Base-by-base conservation (phyloP, 2,888 invertebrate species). In the Lomographa bimaculata region DNA sequence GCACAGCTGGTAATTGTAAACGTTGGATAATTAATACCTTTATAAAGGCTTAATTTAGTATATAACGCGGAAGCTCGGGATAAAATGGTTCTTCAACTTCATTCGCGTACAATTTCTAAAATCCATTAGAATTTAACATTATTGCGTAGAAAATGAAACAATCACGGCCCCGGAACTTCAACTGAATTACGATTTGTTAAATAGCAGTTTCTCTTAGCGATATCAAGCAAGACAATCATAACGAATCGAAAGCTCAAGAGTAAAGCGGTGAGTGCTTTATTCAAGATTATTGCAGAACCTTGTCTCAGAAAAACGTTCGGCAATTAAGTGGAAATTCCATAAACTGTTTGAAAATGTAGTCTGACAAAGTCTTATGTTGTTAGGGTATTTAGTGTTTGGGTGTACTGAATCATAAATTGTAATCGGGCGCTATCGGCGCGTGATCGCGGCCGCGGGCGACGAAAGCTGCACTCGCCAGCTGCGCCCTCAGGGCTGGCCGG, bases 391-490 rank as follows among this genome's bases (percentile, higher is more conserved):
- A 4, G 8, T 11, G 4, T 8, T 0, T 16, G 12, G 17, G 33
- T 21, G 33, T 18, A 21, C 10, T 21, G 7, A 32, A 4, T 27
- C 28, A 23, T 40, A 28, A 27, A 28, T 33, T 8, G 38, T 39
- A 32, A 26, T 39, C 32, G 25, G 16, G 7, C 18, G 7, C 21
- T 33, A 33, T 39, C 32, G 10, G n/a, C 10, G 29, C 14, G 17
- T 6, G 24, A 27, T 14, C 27, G 27, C 30, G 12, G 18, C 23
- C 8, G 18, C 39, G 9, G 38, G 33, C 28, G 40, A 24, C 7
- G 33, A 33, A 24, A 33, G 40, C 40, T 40, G 23, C 40, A 28
- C 28, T 40, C 33, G 6, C 27, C 16, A 20, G 12, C 14, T 18
- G 20, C 30, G 27, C 9, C 18, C 2, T 8, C 5, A 16, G 14